Conservation (phyloP, 2,113 vertebrate species). For the Mandrillus leucophaeus region DNA sequence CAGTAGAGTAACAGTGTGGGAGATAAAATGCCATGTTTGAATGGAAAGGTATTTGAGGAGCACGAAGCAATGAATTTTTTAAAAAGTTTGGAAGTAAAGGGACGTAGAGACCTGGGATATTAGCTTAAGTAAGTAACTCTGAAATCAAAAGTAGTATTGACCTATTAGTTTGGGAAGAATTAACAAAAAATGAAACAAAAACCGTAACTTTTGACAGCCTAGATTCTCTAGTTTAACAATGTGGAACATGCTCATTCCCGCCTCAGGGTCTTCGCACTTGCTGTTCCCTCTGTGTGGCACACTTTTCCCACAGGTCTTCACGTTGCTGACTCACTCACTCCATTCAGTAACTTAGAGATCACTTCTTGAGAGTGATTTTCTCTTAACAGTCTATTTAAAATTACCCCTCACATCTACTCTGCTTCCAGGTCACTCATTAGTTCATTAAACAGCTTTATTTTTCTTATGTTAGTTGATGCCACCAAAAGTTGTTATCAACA, state of each 20-base stretch:
- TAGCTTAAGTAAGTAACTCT: not conserved
- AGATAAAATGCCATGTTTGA: not conserved
- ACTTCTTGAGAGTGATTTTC: not conserved
- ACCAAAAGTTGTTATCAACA: not conserved
- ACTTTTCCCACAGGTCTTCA: not conserved
- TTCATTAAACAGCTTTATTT: not conserved
- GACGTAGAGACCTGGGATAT: not conserved
- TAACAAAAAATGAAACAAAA: not conserved
- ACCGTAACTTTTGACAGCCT: not conserved
- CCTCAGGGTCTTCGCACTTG: not conserved
- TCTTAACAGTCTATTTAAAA: not conserved
- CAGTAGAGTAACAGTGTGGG: accelerated
- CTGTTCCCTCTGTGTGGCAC: not conserved
- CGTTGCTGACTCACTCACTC: not conserved
- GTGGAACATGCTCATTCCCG: accelerated
- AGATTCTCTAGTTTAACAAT: not conserved
- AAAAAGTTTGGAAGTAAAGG: not conserved
- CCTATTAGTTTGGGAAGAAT: not conserved
- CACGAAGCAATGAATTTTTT: not conserved
- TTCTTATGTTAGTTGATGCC: not conserved
- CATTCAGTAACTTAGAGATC: not conserved
- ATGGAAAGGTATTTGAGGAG: not conserved
- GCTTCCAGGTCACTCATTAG: not conserved
- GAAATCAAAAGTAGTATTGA: not conserved
- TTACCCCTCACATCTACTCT: not conserved